phyloP scores from a whole-genome alignment of 2,113 vertebrate species.

The Sinocyclocheilus grahami region DNA sequence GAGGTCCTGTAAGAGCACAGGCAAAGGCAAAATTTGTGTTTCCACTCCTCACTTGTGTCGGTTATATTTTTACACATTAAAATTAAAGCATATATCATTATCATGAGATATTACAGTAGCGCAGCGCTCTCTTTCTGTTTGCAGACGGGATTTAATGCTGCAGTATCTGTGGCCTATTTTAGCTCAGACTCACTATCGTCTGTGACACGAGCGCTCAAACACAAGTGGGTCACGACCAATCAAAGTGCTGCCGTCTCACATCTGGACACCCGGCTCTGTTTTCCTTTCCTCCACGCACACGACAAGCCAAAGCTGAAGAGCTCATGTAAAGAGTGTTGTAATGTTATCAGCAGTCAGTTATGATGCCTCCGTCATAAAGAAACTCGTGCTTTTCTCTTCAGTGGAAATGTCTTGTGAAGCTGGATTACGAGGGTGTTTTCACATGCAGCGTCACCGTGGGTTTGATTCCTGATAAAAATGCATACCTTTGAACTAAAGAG shows the following conservation, averaged over 20 bases:
- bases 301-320: not conserved
- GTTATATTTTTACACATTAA: not conserved
- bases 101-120: not conserved
- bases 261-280: slow-evolving; percentile 49
- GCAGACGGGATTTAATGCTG: slow-evolving; percentile 32
- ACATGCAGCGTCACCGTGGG: not conserved
- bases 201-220: slow-evolving; percentile 22
- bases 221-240: slow-evolving; percentile 71
- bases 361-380: not conserved
- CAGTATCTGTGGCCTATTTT: slow-evolving; percentile 70
- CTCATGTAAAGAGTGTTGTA: not conserved
- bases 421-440: not conserved
- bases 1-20: slow-evolving; percentile 69
- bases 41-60: not conserved
- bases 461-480: not conserved
- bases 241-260: slow-evolving; percentile 56
- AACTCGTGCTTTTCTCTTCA: not conserved
- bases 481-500: not conserved
- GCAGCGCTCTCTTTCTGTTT: not conserved
- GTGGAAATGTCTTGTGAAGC: not conserved
- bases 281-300: not conserved
- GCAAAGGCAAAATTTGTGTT: not conserved
- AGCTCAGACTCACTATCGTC: slow-evolving; percentile 55
- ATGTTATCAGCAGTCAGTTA: not conserved
- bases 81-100: not conserved